phyloP scores from a whole-genome alignment of 2,888 invertebrate genomes.

The Meliscaeva auricollis region DNA sequence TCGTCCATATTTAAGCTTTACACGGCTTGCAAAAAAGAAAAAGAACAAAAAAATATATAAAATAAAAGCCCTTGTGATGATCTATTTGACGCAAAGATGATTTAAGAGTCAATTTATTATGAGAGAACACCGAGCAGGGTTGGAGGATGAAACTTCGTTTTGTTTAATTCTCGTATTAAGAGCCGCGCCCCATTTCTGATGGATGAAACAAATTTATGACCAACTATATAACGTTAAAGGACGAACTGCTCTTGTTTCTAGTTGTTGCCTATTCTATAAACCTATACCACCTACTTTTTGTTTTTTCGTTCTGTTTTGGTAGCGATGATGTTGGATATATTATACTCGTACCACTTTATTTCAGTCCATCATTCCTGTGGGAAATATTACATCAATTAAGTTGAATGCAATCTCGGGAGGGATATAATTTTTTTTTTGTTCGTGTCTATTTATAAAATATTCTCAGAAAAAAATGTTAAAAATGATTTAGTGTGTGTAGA shows the following conservation, averaged over 20 bases:
- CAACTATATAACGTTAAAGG: constrained; percentile 56
- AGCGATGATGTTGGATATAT: constrained; percentile 11
- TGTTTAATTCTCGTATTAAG: constrained; percentile 72
- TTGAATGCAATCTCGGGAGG: constrained; percentile 57
- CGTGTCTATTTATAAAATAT: neutral
- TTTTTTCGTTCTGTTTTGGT: constrained; percentile 1
- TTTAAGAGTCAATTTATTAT: constrained; percentile 75
- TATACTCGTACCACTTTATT: constrained; percentile 32
- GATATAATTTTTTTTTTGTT: constrained; percentile 22
- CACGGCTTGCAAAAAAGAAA: constrained; percentile 34
- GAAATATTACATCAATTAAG: constrained; percentile 72
- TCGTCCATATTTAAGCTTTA: constrained; percentile 46
- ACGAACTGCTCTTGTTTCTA: constrained; percentile 46
- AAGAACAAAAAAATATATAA: neutral
- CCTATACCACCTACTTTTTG: constrained; percentile 14
- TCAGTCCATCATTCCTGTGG: constrained; percentile 55
- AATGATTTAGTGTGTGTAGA: constrained; percentile 32
- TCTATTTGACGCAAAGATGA: constrained; percentile 75
- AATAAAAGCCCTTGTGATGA: constrained; percentile 58
- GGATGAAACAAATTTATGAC: constrained; percentile 66
- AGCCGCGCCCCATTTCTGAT: constrained; percentile 69
- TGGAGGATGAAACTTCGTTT: constrained; percentile 56
- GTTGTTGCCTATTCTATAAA: constrained; percentile 36
- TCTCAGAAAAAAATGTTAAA: neutral
- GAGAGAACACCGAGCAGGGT: constrained; percentile 29